Base-by-base conservation (phyloP, 2,888 invertebrate genomes). In the Pantelozetes paolii region DNA sequence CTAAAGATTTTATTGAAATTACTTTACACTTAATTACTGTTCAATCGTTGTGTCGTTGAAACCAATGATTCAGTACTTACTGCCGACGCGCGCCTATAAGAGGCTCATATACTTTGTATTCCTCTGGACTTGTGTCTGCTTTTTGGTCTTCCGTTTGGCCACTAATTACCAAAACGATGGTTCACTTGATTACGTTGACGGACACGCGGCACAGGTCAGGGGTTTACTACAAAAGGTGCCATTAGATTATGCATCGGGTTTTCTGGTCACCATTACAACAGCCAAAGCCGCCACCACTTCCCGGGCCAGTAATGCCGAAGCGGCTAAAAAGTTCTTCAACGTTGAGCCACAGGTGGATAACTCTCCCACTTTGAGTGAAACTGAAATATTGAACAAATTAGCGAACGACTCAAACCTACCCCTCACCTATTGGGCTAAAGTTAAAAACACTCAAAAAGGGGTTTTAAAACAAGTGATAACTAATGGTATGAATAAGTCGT, bases 391-490 rank as follows among this genome's bases (percentile, higher is more conserved):
- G 9, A 64, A 72, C 18, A 64, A 76, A n/a, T 72, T 79, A 20
- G 76, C 77, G 20, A 76, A 78, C 42, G 75, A 92, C 81, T 92
- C 93, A 6, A 92, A 90, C 78, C 85, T 94, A 54, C 94, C 94
- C 3, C 88, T 92, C 69, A 87, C 88, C 75, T 92, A 91, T 82
- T 93, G 92, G 92, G 28, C 54, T 9, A 76, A 76, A 59, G 42
- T 75, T 9, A 48, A 42, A 18, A 74, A 76, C 30, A 70, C 28
- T n/a, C 74, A 69, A 40, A 74, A 71, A 30, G 89, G 88, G 81
- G 88, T 88, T 78, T 89, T 90, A 81, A 90, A 89, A 81, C 32
- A 54, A 54, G 30, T 59, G 15, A 8, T 57, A 26, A 89, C 90
- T 81, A 90, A 90, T 82, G 87, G 88, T 78, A 85, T 86, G 78